Base-by-base conservation (phyloP, 2,113 vertebrate genomes). In the Anhinga rufa region DNA sequence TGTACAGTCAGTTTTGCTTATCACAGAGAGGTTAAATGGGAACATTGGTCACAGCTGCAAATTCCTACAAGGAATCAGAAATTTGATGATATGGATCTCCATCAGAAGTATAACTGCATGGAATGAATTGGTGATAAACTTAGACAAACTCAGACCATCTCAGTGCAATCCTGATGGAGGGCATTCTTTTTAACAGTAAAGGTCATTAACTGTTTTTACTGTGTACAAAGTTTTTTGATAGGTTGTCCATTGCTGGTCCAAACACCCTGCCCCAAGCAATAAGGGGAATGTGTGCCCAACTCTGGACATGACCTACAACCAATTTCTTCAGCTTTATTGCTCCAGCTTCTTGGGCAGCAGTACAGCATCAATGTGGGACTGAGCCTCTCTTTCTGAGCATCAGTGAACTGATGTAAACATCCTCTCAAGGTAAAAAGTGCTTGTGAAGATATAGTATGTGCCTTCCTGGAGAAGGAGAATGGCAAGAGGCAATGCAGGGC, bases 361-460 rank as follows among this genome's bases (percentile, higher is more conserved):
- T 13, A 19, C 26, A 65, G 11, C 11, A 34, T 20, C 26, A 49
- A 0, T 14, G 38, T 36, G 17, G 26, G 46, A 7, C 38, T 49
- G 9, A 25, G 5, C 40, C 86, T 68, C 26, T 25, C 13, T 60
- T 92, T 55, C 71, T 80, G 34, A 88, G 49, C 17, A 62, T 36
- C 46, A 60, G 38, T 38, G 57, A 48, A 40, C 31, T 81, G 49
- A 17, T 20, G 25, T 5, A 69, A 22, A 20, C 26, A 32, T 7
- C 13, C 9, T 68, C 9, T 71, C 29, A 13, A 49, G 34, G n/a
- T 5, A 76, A 68, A 64, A 58, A 12, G 26, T 36, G 19, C 21
- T 46, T 28, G 6, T 48, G 69, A 61, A 42, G 36, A 21, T 6
- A 17, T 1, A 55, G 31, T 9, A 14, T 0, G 0, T 14, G 38